Conservation (phyloP, 2,888 invertebrate genomes). For the Lottia gigantea region DNA sequence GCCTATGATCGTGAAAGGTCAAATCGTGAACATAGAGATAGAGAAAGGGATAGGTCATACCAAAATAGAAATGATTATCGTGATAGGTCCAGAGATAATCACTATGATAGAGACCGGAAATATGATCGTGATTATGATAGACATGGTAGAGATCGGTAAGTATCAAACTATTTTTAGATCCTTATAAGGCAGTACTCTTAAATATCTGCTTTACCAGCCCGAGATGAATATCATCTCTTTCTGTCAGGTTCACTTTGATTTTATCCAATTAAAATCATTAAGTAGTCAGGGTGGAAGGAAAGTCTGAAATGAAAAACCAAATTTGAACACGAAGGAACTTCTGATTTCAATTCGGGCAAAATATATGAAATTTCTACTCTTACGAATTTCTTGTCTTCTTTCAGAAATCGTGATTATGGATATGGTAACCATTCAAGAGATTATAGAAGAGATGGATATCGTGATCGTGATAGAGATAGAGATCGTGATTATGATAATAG, state of each 20-base stretch:
- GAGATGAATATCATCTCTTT: too few relatives aligned
- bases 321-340: too few relatives aligned
- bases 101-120: neutral
- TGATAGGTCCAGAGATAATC: constrained; percentile 17
- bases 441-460: constrained; percentile 9
- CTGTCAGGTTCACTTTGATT: too few relatives aligned
- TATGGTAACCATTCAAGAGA: constrained; percentile 11
- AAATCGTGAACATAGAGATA: neutral
- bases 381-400: neutral
- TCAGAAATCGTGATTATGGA: constrained; percentile 18
- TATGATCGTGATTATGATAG: neutral
- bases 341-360: too few relatives aligned
- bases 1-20: too few relatives aligned
- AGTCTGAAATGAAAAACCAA: too few relatives aligned
- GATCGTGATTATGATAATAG: constrained; percentile 18
- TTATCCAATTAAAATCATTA: too few relatives aligned
- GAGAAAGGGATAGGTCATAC: neutral
- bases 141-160: neutral
- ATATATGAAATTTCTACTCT: too few relatives aligned
- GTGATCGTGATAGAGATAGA: constrained; percentile 13
- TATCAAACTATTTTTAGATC: too few relatives aligned
- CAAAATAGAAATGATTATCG: constrained; percentile 7
- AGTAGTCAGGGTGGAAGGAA: too few relatives aligned
- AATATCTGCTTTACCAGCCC: too few relatives aligned
- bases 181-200: too few relatives aligned